Conservation (phyloP, 2,888 invertebrate species). For the Barypeithes pellucidus region DNA sequence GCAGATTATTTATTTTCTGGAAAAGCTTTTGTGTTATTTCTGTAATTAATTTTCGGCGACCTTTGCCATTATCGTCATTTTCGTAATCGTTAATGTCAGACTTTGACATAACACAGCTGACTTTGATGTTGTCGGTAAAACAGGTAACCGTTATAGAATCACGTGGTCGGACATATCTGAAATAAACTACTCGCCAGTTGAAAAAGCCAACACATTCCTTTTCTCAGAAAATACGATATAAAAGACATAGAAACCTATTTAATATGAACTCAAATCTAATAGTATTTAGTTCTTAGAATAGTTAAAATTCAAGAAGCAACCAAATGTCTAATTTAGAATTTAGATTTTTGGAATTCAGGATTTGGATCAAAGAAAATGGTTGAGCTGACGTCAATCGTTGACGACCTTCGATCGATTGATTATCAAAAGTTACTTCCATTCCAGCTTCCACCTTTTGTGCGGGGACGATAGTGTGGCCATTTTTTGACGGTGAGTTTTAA, state of each 20-base stretch:
- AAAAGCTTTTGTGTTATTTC: conserved; percentile 5
- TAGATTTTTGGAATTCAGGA: neutral
- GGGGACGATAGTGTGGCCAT: conserved; percentile 39
- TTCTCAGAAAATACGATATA: neutral
- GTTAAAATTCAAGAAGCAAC: too few species aligned
- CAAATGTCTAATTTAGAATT: too few species aligned
- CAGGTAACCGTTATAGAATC: neutral
- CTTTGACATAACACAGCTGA: conserved; percentile 12
- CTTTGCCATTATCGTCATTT: conserved; percentile 24
- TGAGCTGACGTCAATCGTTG: neutral
- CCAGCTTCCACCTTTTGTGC: conserved; percentile 19
- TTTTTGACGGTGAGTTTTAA: conserved; percentile 26
- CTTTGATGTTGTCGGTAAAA: conserved; percentile 27
- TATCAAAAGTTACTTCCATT: conserved; percentile 14
- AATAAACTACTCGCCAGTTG: neutral
- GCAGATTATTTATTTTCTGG: neutral
- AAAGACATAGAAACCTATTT: neutral
- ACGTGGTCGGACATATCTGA: neutral
- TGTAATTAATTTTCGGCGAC: conserved; percentile 11
- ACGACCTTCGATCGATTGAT: conserved; percentile 6
- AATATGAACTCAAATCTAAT: too few species aligned
- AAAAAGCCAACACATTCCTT: neutral
- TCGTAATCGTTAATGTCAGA: neutral
- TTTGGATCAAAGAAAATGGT: neutral
- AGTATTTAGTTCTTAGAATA: too few species aligned